A percentile compares a stretch with the other conserved stretches of the same genome.
phyloP scores from a whole-genome alignment of 2,113 vertebrate genomes.

The Phylloscopus trochilus region DNA sequence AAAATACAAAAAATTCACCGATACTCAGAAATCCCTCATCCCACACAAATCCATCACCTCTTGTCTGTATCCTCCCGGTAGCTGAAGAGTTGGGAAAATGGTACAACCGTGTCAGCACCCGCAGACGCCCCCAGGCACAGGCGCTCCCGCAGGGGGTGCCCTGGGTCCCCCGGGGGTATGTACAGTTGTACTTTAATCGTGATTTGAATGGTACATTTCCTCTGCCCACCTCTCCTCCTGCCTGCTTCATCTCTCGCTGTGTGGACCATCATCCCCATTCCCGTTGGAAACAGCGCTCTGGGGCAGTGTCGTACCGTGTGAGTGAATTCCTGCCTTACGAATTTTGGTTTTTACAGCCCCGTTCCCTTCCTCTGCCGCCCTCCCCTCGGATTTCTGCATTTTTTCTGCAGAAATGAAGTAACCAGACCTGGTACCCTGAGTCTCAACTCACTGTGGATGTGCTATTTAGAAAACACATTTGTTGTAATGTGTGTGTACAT shows the following conservation, averaged over 20 bases:
- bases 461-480: constrained; percentile 79
- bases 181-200: constrained; percentile 66
- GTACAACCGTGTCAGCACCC: constrained; percentile 58
- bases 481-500: constrained; percentile 82
- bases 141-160: background rate
- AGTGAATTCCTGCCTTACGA: constrained; percentile 25
- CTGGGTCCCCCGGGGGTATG: constrained; percentile 27
- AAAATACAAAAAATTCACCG: accelerated
- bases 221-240: constrained; percentile 43
- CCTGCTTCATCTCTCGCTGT: constrained; percentile 61
- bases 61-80: background rate
- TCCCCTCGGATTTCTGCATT: constrained; percentile 75
- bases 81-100: constrained; percentile 53
- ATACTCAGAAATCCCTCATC: background rate
- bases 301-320: constrained; percentile 74
- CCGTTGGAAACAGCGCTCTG: constrained; percentile 55
- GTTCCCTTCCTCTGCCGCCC: background rate
- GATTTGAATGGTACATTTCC: constrained; percentile 80
- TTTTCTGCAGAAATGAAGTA: constrained; percentile 80
- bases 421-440: constrained; percentile 80
- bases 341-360: background rate
- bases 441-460: constrained; percentile 76
- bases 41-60: too few species aligned
- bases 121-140: background rate
- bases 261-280: constrained; percentile 1